A percentile compares a stretch with the other conserved stretches of the same genome.
These are phyloP conservation scores for Drosophila asahinai DNA, from an alignment of 1,140 invertebrate species.

Conservation along the genomic window DNA sequence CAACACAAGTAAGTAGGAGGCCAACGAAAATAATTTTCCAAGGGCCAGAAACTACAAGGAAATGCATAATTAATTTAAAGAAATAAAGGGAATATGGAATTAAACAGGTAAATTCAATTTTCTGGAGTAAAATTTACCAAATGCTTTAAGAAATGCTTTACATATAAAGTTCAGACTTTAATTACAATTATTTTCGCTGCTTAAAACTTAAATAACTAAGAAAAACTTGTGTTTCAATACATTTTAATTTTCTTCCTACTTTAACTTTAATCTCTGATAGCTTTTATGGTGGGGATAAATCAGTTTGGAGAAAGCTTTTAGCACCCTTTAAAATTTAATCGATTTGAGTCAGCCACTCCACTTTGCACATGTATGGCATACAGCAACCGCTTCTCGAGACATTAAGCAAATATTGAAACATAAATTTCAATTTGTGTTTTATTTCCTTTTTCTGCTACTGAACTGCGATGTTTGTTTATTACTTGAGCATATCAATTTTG, in stretches of 20 bases:
- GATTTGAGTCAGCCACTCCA: constrained; percentile 14
- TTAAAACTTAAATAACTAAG: too few species aligned
- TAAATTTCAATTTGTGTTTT: constrained; percentile 40
- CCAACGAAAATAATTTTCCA: constrained; percentile 8
- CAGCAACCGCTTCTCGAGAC: constrained; percentile 27
- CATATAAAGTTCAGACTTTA: too few species aligned
- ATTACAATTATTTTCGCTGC: too few species aligned
- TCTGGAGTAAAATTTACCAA: not conserved
- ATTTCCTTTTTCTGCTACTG: constrained; percentile 7
- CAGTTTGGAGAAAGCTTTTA: constrained; percentile 11
- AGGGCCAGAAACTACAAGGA: constrained; percentile 16
- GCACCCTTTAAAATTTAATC: constrained; percentile 28
- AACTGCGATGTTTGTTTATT: constrained; percentile 34
- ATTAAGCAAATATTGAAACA: constrained; percentile 42
- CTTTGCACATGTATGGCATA: constrained; percentile 15
- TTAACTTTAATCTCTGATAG: not conserved
- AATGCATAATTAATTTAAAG: not conserved
- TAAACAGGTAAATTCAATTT: not conserved
- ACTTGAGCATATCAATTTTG: constrained; percentile 53
- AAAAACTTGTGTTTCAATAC: too few species aligned
- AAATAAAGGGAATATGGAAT: constrained; percentile 1
- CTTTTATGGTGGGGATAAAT: not conserved
- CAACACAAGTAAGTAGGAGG: not conserved
- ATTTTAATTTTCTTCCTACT: not conserved
- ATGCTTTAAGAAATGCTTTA: too few species aligned